Evolutionary conservation across 2,113 vertebrate genomes (phyloP).

Genomic region (Indicator maculatus): DNA sequence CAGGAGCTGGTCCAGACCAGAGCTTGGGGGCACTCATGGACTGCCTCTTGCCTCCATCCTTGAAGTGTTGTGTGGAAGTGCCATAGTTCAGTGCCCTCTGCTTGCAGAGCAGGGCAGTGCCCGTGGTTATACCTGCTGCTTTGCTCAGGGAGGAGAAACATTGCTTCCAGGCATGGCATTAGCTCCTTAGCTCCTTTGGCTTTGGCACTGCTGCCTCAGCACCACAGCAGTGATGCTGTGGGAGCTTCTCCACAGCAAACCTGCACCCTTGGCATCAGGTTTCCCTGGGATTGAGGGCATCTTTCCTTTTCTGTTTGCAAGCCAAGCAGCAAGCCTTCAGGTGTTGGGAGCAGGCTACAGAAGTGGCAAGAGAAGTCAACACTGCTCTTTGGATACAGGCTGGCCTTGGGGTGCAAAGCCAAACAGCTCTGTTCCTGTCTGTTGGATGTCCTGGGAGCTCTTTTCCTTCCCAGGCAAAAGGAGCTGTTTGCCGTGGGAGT

Average conservation of each 20-base stretch:
- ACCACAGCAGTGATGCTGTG: background rate
- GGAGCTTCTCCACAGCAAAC: background rate
- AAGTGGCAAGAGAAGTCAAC: background rate
- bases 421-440: background rate
- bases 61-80: background rate
- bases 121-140: background rate
- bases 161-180: background rate
- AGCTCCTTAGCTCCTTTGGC: background rate
- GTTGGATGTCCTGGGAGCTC: background rate
- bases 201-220: background rate
- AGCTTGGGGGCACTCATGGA: background rate
- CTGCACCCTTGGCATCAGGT: background rate
- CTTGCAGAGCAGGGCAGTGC: background rate
- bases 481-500: too few species aligned
- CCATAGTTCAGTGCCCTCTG: background rate
- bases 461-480: background rate
- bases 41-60: background rate
- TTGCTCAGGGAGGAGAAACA: background rate
- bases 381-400: background rate
- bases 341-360: background rate
- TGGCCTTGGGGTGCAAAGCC: background rate
- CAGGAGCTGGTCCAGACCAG: too few species aligned
- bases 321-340: background rate
- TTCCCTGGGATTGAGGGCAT: too few species aligned
- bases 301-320: background rate